A percentile compares a stretch with the other conserved stretches of the same genome.
Evolutionary conservation across 2,888 invertebrate genomes (phyloP).

Genomic region (Zhuqinia jingwanae): DNA sequence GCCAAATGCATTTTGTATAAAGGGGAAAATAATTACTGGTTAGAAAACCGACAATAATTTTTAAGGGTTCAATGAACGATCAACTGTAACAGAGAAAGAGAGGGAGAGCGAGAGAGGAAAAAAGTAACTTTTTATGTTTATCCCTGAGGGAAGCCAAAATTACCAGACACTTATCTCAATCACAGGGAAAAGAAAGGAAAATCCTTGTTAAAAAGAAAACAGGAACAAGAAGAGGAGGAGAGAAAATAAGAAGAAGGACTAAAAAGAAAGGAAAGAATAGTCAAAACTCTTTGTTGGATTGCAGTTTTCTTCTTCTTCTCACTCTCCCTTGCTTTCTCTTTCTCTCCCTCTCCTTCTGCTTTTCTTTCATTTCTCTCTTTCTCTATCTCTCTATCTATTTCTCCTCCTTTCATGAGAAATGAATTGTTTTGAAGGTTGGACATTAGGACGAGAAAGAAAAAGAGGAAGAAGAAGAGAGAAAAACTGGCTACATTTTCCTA

Average conservation of each 20-base stretch:
- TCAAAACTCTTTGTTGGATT: constrained; percentile 26
- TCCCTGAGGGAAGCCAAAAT: constrained; percentile 54
- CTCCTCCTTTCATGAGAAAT: constrained; percentile 42
- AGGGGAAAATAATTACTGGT: constrained; percentile 44
- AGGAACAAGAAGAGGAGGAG: not conserved
- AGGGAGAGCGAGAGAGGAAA: not conserved
- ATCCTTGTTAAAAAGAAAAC: constrained; percentile 20
- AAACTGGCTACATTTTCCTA: constrained; percentile 28
- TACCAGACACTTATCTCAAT: constrained; percentile 66
- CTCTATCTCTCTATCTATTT: constrained; percentile 7
- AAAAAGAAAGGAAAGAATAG: constrained; percentile 14
- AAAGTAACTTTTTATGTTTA: constrained; percentile 40
- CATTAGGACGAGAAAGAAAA: too few species aligned
- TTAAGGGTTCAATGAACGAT: constrained; percentile 66
- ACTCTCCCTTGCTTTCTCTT: not conserved
- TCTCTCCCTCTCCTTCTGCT: not conserved
- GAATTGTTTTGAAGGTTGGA: constrained; percentile 61
- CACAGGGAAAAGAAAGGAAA: constrained; percentile 29
- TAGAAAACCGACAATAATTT: constrained; percentile 39
- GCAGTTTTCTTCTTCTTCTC: constrained; percentile 22
- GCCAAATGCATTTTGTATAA: too few species aligned
- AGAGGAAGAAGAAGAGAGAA: too few species aligned
- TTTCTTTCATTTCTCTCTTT: constrained; percentile 27
- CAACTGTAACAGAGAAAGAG: not conserved
- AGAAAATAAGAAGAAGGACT: not conserved